Base-by-base conservation (phyloP, 2,797 vertebrate genomes). In the Hirundo rustica region DNA sequence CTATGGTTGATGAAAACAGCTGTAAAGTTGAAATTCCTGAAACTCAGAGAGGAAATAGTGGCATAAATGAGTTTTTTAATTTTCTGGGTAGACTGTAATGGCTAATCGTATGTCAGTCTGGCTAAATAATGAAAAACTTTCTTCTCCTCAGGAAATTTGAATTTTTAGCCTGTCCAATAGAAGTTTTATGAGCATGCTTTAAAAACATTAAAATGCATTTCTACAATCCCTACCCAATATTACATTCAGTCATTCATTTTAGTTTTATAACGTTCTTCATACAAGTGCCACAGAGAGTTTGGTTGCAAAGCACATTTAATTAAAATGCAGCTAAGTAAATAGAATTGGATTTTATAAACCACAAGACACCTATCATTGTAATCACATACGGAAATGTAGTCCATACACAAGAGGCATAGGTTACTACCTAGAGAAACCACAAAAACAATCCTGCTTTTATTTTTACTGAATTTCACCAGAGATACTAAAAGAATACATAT, bases 301-400 rank as follows among this genome's bases (percentile, higher is more conserved):
- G 22, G 79, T 74, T 91, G 90, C 58, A 76, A 93, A 95, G 62
- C n/a, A 90, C 79, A 95, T 81, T 95, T 96, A 95, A 97, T 96
- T 97, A 96, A 95, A 96, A 81, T 42, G 81, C 27, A 82, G 75
- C 70, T 94, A 92, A 93, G 80, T 94, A 95, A 96, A 97, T 92
- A 93, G 89, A 70, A 81, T 78, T 93, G 79, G 34, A 76, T 75
- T 95, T 95, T 86, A 79, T 82, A 94, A 96, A 93, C 66, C 85
- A 78, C 89, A 88, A 96, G 91, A 90, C 60, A 89, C 90, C 81
- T 88, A 88, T 95, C 51, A 88, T 83, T 94, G 94, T 93, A 96
- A 93, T 93, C 92, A 78, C 76, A 81, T 26, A 55, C 74, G 79
- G 87, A 93, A 95, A 93, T 58, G 23, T 29, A 78, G 73, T 55